Base-by-base conservation (phyloP, 2,797 vertebrate species). In the Helostoma temminkii region DNA sequence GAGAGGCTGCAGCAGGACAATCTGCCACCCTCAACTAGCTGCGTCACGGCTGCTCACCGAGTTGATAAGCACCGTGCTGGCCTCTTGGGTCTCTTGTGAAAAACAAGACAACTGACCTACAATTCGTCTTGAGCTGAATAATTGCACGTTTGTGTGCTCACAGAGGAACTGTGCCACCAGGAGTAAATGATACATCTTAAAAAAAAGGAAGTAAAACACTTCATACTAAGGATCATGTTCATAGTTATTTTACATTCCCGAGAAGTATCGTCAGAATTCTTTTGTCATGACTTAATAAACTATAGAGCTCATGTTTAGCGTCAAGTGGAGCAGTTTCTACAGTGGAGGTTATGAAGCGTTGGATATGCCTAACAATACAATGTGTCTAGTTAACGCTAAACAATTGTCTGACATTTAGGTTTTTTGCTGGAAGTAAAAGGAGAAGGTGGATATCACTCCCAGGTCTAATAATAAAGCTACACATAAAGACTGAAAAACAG, bases 1-100 rank as follows among this genome's bases (percentile, higher is more conserved):
- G 74, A 75, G 67, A 80, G 54, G 87, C 76, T 77, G 47, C 75
- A 74, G 83, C 62, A 57, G 78, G 71, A 74, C 62, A 66, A 70
- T 56, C 64, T 73, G 74, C 66, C 82, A 48, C 71, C 84, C 76
- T 71, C 82, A 76, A 34, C 49, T 34, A 60, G 66, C 79, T 83
- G 74, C 63, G 74, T 91, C 86, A 85, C n/a, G 30, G 56, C 55
- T 37, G 45, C 71, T 66, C 72, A 63, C 41, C 56, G 2, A 63
- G 65, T 74, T 19, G 56, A 85, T 81, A 71, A 71, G 58, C 78
- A 73, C 47, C 64, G 48, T 39, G 52, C 52, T n/a, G 78, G 63
- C 66, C 34, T n/a, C n/a, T n/a, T n/a, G n/a, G n/a, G n/a, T n/a
- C n/a, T n/a, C n/a, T 71, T 57, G 75, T 39, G 76, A 59, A 69